These are phyloP conservation scores for Alethe diademata DNA, from an alignment of 2,113 vertebrate genomes.

Conservation along the genomic window DNA sequence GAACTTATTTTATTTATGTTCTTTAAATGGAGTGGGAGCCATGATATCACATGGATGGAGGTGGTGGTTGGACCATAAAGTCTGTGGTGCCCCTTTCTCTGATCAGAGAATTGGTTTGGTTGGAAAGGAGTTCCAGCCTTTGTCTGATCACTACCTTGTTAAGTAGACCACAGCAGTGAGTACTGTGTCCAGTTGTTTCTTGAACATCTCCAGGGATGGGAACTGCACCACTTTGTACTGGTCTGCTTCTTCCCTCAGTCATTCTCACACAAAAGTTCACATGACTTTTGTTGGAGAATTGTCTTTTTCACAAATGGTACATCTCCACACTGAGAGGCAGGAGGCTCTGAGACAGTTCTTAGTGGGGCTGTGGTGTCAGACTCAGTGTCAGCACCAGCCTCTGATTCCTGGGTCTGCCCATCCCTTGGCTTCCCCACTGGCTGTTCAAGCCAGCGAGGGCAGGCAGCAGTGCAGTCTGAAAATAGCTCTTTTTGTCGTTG, in stretches of 20 bases:
- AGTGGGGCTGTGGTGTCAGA: accelerated
- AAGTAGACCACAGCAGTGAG: neutral
- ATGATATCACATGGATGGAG: neutral
- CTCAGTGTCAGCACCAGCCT: neutral
- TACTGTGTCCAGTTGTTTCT: accelerated
- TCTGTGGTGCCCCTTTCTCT: neutral
- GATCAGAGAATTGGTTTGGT: neutral
- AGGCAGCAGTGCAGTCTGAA: neutral
- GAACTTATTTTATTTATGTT: neutral
- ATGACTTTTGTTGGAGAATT: neutral
- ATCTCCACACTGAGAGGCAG: neutral
- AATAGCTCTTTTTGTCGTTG: neutral
- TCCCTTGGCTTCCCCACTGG: neutral
- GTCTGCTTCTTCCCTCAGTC: neutral
- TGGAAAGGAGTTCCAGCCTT: neutral
- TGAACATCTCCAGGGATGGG: neutral
- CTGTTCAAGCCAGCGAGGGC: neutral
- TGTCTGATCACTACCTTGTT: neutral
- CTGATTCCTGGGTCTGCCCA: neutral
- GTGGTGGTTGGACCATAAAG: accelerated
- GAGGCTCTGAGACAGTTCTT: neutral
- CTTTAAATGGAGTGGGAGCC: neutral
- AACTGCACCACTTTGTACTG: neutral
- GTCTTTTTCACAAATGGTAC: neutral
- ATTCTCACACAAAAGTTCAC: neutral